phyloP scores from a whole-genome alignment of 2,797 vertebrate genomes.

The Protonibea diacanthus region DNA sequence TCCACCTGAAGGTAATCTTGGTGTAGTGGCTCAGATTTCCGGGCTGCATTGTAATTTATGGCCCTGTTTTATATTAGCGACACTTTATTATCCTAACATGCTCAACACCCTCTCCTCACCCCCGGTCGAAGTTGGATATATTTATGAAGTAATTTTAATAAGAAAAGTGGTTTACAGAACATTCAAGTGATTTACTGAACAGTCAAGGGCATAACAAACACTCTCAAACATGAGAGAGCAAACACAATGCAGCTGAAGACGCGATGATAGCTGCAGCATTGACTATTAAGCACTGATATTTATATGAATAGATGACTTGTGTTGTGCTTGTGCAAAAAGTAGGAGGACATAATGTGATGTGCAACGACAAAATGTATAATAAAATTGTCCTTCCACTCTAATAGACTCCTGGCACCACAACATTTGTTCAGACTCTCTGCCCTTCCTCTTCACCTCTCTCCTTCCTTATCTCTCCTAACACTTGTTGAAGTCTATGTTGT shows the following conservation, averaged over 20 bases:
- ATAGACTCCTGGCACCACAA: background rate
- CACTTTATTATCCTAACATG: slow-evolving; percentile 58
- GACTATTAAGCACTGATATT: slow-evolving; percentile 9
- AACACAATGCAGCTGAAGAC: background rate
- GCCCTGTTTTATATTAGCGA: slow-evolving; percentile 46
- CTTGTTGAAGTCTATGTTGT: slow-evolving; percentile 27
- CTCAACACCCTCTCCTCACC: slow-evolving; percentile 25
- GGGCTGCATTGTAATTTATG: slow-evolving; percentile 61
- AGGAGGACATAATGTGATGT: background rate
- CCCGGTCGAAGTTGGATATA: slow-evolving; percentile 38
- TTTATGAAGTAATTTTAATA: slow-evolving; percentile 63
- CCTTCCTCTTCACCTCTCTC: slow-evolving; percentile 15
- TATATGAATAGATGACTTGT: slow-evolving; percentile 4
- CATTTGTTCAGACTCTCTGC: slow-evolving; percentile 2
- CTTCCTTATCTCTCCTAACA: slow-evolving; percentile 35
- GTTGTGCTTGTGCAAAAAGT: background rate
- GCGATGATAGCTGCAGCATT: background rate
- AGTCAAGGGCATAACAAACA: slow-evolving; percentile 20
- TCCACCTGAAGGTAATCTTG: slow-evolving; percentile 43
- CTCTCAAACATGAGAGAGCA: slow-evolving; percentile 23
- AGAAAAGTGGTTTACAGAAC: slow-evolving; percentile 36
- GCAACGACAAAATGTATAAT: slow-evolving; percentile 12
- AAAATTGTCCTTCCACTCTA: slow-evolving; percentile 14
- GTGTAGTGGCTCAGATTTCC: slow-evolving; percentile 25
- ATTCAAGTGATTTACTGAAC: slow-evolving; percentile 52